Percentiles rank a stretch among this genome's conserved stretches.
These are phyloP conservation scores for Myotis myotis DNA, from an alignment of 2,797 vertebrate genomes.

Conservation along the genomic window DNA sequence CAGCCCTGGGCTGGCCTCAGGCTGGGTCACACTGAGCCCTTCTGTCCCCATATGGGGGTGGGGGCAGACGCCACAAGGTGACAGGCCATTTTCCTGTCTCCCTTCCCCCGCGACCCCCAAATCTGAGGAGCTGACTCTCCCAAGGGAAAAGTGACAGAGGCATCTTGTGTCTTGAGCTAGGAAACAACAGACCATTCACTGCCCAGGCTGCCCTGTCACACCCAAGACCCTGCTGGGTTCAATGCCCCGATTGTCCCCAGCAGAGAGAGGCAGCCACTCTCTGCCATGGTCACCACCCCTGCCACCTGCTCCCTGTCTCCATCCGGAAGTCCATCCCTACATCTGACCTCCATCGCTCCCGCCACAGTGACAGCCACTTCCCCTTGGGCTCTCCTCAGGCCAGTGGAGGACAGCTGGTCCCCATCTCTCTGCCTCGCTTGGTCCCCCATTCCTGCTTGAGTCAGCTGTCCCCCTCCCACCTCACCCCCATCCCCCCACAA, in stretches of 20 bases:
- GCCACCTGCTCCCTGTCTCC: conserved; percentile 51
- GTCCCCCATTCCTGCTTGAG: not conserved
- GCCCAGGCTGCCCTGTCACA: conserved; percentile 56
- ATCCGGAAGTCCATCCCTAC: conserved; percentile 45
- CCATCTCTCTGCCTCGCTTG: not conserved
- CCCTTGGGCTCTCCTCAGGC: not conserved
- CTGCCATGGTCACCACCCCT: conserved; percentile 33
- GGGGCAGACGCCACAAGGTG: conserved; percentile 72
- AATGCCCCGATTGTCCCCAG: conserved; percentile 70
- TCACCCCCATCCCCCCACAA: not conserved
- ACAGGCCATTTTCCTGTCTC: conserved; percentile 67
- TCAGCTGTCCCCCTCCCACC: not conserved
- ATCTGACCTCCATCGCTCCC: conserved; percentile 1
- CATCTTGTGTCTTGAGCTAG: conserved; percentile 63
- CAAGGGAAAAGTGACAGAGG: conserved; percentile 69
- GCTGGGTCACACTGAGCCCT: conserved; percentile 72
- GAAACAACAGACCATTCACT: conserved; percentile 71
- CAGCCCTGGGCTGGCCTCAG: conserved; percentile 48
- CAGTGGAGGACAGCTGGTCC: conserved; percentile 38
- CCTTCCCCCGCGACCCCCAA: conserved; percentile 45
- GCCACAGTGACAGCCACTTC: conserved; percentile 31
- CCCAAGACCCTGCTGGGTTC: conserved; percentile 62
- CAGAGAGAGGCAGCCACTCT: conserved; percentile 24
- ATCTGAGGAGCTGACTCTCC: conserved; percentile 62
- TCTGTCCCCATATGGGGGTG: conserved; percentile 67